Conservation (phyloP, 2,113 vertebrate genomes). For the Ursus arctos region DNA sequence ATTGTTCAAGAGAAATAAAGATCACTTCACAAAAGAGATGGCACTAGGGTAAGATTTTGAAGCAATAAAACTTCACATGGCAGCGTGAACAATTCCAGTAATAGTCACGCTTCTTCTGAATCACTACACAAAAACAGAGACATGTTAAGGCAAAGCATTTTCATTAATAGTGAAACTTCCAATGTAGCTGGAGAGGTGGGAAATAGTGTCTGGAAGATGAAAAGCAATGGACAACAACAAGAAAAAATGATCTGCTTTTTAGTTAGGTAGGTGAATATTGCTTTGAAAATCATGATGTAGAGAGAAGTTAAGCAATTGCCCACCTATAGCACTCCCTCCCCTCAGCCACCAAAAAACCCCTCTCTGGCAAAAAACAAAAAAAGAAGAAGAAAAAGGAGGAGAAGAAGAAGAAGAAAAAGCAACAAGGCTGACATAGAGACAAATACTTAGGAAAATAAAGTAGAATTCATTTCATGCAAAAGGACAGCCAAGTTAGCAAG, state of each 20-base stretch:
- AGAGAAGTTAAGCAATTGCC: slow-evolving; percentile 25
- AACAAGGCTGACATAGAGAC: neutral
- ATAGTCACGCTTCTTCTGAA: neutral
- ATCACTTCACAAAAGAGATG: neutral
- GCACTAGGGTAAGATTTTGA: neutral
- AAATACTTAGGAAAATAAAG: slow-evolving; percentile 2
- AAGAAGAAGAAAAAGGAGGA: neutral
- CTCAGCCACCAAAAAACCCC: neutral
- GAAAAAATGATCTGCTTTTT: neutral
- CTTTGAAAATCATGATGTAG: neutral
- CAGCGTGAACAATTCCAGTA: neutral
- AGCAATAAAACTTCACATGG: neutral
- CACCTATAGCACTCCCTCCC: neutral
- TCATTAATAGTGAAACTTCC: neutral
- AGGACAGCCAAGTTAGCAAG: neutral
- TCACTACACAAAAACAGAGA: neutral
- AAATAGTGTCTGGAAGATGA: neutral
- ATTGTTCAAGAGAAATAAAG: neutral
- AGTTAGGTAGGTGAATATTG: neutral
- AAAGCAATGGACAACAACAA: neutral
- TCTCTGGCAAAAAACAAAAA: neutral
- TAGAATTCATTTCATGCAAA: neutral
- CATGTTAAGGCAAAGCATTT: neutral
- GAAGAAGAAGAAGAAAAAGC: neutral
- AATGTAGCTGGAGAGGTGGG: neutral